These are phyloP conservation scores for Dicrostonyx torquatus DNA, from an alignment of 2,797 vertebrate genomes.

Conservation along the genomic window DNA sequence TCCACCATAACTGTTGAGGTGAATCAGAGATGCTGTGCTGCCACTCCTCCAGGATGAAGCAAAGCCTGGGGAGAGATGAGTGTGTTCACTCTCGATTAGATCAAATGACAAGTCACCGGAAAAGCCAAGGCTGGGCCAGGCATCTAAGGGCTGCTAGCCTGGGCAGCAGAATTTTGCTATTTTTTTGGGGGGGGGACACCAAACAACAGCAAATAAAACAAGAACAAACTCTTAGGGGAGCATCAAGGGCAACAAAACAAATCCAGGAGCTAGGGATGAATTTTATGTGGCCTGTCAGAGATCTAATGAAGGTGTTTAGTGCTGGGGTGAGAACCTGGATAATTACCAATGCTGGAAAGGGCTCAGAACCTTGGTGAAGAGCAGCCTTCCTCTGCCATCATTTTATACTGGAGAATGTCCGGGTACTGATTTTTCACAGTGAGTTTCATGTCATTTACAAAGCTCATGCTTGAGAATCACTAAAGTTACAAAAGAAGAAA, in stretches of 20 bases:
- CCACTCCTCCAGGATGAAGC: background rate
- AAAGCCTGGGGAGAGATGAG: background rate
- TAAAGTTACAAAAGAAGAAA: background rate
- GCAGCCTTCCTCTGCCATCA: background rate
- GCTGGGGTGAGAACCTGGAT: background rate
- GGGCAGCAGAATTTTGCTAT: background rate
- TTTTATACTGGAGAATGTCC: background rate
- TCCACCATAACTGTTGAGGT: background rate
- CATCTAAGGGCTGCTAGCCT: background rate
- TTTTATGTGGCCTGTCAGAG: background rate
- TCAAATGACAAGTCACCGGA: slow-evolving; percentile 2
- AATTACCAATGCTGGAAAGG: slow-evolving; percentile 15
- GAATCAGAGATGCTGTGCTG: background rate
- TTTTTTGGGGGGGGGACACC: background rate
- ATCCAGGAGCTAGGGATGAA: background rate
- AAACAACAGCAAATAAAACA: background rate
- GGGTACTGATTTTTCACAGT: background rate
- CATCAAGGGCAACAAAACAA: slow-evolving; percentile 17
- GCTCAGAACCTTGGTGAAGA: background rate
- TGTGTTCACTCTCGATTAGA: background rate
- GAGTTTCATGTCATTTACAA: background rate
- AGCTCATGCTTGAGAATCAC: background rate
- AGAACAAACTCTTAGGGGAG: background rate
- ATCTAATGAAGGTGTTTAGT: slow-evolving; percentile 9
- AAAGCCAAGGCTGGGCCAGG: background rate